Evolutionary conservation across 2,888 invertebrate species (phyloP).

Genomic region (Colostygia pectinataria): DNA sequence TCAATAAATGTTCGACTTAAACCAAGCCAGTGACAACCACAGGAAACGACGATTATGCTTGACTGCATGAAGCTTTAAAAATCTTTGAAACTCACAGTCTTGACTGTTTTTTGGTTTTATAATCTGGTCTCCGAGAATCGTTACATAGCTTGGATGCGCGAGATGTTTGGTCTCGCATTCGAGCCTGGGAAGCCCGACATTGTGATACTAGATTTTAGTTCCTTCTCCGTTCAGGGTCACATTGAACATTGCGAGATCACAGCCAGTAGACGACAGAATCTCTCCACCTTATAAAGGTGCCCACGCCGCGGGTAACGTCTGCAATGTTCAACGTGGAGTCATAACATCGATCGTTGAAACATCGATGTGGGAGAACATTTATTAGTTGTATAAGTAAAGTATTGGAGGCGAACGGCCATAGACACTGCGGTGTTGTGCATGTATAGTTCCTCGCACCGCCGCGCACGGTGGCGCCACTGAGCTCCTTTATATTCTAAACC

Average conservation of each 20-base stretch:
- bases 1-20: neutral
- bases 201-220: conserved; percentile 84
- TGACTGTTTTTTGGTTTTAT: conserved; percentile 11
- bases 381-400: conserved; percentile 77
- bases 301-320: conserved; percentile 41
- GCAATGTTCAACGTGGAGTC: conserved; percentile 58
- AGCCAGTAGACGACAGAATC: conserved; percentile 55
- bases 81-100: too few species aligned
- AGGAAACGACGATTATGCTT: conserved; percentile 7
- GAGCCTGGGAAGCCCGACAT: conserved; percentile 76
- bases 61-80: too few species aligned
- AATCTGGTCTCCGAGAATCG: conserved; percentile 30
- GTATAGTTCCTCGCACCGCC: conserved; percentile 82
- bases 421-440: conserved; percentile 79
- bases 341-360: conserved; percentile 67
- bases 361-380: conserved; percentile 74
- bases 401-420: conserved; percentile 77
- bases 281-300: conserved; percentile 55
- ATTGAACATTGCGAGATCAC: conserved; percentile 53
- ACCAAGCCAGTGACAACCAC: conserved; percentile 7
- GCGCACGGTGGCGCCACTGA: conserved; percentile 75
- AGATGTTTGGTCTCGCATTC: conserved; percentile 67
- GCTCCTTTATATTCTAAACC: conserved; percentile 81
- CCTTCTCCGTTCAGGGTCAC: conserved; percentile 69
- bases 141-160: conserved; percentile 42